Conservation (phyloP, 2,888 invertebrate species). For the Netelia fuscicornis region DNA sequence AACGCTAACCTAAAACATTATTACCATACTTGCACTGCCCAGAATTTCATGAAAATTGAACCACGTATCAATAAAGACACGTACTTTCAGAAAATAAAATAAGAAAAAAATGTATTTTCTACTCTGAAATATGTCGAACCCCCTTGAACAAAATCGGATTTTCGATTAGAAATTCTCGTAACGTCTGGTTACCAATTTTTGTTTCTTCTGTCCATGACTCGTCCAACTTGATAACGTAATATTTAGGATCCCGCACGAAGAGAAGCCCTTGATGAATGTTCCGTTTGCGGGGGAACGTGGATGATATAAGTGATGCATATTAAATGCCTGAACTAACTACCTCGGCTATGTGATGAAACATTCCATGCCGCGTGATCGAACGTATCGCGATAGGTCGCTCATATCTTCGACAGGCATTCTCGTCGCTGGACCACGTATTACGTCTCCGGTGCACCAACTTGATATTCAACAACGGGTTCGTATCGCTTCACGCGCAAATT, state of each 20-base stretch:
- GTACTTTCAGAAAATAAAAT: too few species aligned
- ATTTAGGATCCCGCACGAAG: neutral
- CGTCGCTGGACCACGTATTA: too few species aligned
- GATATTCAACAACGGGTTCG: too few species aligned
- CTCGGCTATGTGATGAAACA: conserved; percentile 81
- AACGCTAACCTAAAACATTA: too few species aligned
- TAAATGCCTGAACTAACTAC: conserved; percentile 83
- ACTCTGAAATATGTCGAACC: too few species aligned
- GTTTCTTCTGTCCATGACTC: neutral
- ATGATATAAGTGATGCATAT: conserved; percentile 72
- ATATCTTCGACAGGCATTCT: neutral
- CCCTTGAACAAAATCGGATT: too few species aligned
- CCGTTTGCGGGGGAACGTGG: conserved; percentile 12
- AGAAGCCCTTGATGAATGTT: conserved; percentile 3
- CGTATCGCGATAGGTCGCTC: conserved; percentile 68
- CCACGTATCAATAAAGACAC: too few species aligned
- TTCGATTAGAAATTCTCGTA: neutral
- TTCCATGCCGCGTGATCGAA: conserved; percentile 83
- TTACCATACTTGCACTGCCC: too few species aligned
- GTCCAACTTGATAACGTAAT: neutral
- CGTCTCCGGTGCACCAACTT: too few species aligned
- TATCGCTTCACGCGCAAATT: too few species aligned
- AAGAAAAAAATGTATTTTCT: too few species aligned
- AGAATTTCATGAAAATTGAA: too few species aligned
- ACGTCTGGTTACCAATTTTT: neutral